phyloP scores from a whole-genome alignment of 2,888 invertebrate species.

The Platerodrilus igneus region DNA sequence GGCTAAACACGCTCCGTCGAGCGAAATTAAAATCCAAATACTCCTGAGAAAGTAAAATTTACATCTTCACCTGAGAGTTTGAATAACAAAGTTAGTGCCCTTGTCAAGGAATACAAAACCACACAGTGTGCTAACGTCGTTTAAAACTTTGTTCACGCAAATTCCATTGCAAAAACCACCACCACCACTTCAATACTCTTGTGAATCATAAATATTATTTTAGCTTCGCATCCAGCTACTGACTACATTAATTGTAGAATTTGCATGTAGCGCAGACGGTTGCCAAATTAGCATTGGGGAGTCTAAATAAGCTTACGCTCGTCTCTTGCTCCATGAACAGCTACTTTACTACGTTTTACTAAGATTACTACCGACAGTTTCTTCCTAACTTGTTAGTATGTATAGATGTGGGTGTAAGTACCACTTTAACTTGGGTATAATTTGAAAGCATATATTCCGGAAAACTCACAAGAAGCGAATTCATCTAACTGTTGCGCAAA shows the following conservation, averaged over 20 bases:
- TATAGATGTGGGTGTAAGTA: too few species aligned
- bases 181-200: constrained; percentile 32
- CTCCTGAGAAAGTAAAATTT: too few species aligned
- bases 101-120: constrained; percentile 3
- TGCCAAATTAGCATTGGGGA: constrained; percentile 22
- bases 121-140: constrained; percentile 28
- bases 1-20: too few species aligned
- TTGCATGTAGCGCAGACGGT: constrained; percentile 29
- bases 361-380: constrained; percentile 20
- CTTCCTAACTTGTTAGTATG: too few species aligned
- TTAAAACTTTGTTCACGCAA: constrained; percentile 19
- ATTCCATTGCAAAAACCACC: constrained; percentile 14
- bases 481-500: too few species aligned
- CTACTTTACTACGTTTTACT: constrained; percentile 19
- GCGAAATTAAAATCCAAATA: too few species aligned
- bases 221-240: constrained; percentile 20
- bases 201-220: constrained; percentile 35
- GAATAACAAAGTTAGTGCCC: too few species aligned
- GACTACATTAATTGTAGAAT: constrained; percentile 34
- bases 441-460: too few species aligned
- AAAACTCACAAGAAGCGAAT: too few species aligned
- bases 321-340: constrained; percentile 12
- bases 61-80: too few species aligned
- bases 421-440: too few species aligned
- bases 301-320: constrained; percentile 20